phyloP scores from a whole-genome alignment of 2,888 invertebrate species.

The Stegophylla sp. region DNA sequence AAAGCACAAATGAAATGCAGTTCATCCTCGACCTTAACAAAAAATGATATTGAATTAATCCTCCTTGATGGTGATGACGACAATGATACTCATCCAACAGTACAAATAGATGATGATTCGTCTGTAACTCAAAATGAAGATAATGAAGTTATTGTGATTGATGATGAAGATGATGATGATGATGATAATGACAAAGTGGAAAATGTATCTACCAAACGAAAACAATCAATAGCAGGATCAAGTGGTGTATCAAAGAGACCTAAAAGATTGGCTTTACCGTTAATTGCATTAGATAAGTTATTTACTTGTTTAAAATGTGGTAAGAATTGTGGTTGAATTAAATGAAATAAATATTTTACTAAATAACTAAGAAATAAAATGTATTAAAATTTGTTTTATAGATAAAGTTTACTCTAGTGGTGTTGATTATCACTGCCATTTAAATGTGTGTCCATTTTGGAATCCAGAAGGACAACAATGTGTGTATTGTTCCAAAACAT shows the following conservation, averaged over 20 bases:
- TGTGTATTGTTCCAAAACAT: slow-evolving; percentile 31
- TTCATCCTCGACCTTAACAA: too few species aligned
- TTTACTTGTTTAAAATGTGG: slow-evolving; percentile 48
- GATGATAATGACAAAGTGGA: slow-evolving; percentile 27
- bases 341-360: background rate
- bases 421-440: background rate
- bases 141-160: slow-evolving; percentile 35
- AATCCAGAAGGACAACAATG: background rate
- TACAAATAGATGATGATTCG: slow-evolving; percentile 7
- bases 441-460: slow-evolving; percentile 16
- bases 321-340: too few species aligned
- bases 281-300: slow-evolving; percentile 14
- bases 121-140: background rate
- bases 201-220: background rate
- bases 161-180: slow-evolving; percentile 29
- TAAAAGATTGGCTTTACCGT: slow-evolving; percentile 8
- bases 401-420: background rate
- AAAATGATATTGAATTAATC: slow-evolving; percentile 17
- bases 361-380: background rate
- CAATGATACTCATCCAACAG: background rate
- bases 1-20: too few species aligned
- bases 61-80: slow-evolving; percentile 42
- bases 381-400: slow-evolving; percentile 1
- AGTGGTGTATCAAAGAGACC: background rate
- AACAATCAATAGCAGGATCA: background rate